A percentile compares a stretch with the other conserved stretches of the same genome.
These are phyloP conservation scores for Nyctereutes procyonoides DNA, from an alignment of 2,113 vertebrate genomes.

Conservation along the genomic window DNA sequence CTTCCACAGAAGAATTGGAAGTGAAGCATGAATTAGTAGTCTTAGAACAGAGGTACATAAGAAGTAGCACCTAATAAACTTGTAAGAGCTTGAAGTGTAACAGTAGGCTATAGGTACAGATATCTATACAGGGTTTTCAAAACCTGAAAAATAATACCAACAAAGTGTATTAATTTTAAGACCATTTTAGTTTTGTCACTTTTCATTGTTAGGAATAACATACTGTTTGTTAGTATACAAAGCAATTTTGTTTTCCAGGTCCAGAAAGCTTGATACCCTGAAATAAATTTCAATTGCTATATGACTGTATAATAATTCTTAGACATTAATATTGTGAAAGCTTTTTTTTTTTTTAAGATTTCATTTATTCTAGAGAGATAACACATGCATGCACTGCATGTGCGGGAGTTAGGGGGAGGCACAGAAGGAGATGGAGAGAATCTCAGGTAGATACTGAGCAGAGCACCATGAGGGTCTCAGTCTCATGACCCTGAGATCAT, in stretches of 20 bases:
- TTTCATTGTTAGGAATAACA: not conserved
- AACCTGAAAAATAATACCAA: conserved; percentile 2
- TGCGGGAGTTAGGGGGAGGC: not conserved
- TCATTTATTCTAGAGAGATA: not conserved
- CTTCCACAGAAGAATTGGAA: not conserved
- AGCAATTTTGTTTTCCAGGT: not conserved
- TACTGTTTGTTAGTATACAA: not conserved
- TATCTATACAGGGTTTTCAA: conserved; percentile 14
- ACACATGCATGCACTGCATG: not conserved
- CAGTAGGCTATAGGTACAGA: not conserved
- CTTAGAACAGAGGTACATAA: not conserved
- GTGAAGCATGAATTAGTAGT: not conserved
- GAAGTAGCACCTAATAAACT: not conserved
- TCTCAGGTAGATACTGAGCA: not conserved
- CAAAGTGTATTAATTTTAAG: not conserved
- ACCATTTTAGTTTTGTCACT: not conserved
- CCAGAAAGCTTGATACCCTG: not conserved
- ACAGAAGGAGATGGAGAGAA: not conserved
- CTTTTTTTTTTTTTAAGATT: not conserved
- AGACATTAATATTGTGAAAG: not conserved
- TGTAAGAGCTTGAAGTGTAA: not conserved
- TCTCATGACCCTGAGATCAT: not conserved
- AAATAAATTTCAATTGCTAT: not conserved
- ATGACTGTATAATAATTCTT: not conserved
- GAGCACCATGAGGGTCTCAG: not conserved